Evolutionary conservation across 2,113 vertebrate genomes (phyloP), one percentile per base, ranked within the genome.

Genomic region (Pseudopodoces humilis): DNA sequence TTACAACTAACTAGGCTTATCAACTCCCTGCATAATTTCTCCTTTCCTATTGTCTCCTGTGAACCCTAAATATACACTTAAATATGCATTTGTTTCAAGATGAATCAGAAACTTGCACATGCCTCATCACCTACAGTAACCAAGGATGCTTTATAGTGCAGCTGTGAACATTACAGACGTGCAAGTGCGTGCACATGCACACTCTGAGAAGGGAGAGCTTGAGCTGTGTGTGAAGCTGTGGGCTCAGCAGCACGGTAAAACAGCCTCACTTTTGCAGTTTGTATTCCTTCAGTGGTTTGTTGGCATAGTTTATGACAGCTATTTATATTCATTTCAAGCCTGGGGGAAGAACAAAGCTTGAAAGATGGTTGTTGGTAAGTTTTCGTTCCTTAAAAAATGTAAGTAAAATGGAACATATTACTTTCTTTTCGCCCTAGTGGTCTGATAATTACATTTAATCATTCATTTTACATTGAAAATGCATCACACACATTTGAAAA

Each of bases 301-400:
- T 95, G 83, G 46, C 31, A 96, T 33, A 79, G 59, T 94, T 95
- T 92, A 90, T 93, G 62, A n/a, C 53, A 78, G 76, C 60, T 93
- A 83, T 96, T 96, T 96, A 65, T 92, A 94, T 87, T 92, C 71
- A 71, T 95, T 86, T 91, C 71, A 88, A 90, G 58, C 77, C 59
- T 65, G 23, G 28, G 58, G 41, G 63, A 94, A 97, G 92, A 95
- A 92, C 33, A 92, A 49, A 80, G 13, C 87, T 95, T 56, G 41
- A 75, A 94, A 96, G n/a, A 27, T 13, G 8, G 28, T 18, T 86
- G 20, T 62, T 76, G 23, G 24, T 71, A 79, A 92, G 33, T 67
- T 92, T 68, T 88, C 47, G 79, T 27, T 50, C 43, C 88, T 69
- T 87, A 65, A 85, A 79, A 96, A 92, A 87, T 72, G 5, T 49